Conservation (phyloP, 2,888 invertebrate genomes). For the Leptopilina syphax region DNA sequence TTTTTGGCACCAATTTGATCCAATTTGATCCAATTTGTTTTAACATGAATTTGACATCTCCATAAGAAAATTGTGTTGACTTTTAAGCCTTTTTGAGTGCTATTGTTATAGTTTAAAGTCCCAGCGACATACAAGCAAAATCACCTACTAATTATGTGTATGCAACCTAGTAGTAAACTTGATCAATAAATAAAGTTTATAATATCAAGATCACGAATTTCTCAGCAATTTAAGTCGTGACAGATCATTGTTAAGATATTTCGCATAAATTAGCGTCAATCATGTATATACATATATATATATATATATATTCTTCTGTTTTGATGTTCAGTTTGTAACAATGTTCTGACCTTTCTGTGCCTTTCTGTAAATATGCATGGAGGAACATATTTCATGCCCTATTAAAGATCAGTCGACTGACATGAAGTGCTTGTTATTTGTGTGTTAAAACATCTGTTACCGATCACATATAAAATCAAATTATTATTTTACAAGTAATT, state of each 20-base stretch:
- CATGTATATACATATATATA: constrained; percentile 14
- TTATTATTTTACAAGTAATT: not conserved
- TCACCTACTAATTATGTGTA: not conserved
- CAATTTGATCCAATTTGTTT: too few relatives aligned
- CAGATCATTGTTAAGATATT: constrained; percentile 36
- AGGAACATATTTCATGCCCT: constrained; percentile 33
- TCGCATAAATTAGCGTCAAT: constrained; percentile 30
- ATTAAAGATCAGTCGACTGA: constrained; percentile 8
- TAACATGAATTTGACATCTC: too few relatives aligned
- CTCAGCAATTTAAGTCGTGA: constrained; percentile 32
- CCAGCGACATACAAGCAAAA: not conserved
- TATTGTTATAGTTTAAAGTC: not conserved
- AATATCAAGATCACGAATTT: constrained; percentile 32
- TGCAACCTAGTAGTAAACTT: not conserved
- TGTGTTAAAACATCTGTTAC: constrained; percentile 24
- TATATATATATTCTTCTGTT: not conserved
- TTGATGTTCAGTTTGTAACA: constrained; percentile 28
- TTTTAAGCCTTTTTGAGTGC: too few relatives aligned
- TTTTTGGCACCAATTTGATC: too few relatives aligned
- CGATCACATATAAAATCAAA: not conserved
- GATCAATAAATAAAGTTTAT: constrained; percentile 19
- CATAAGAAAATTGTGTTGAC: too few relatives aligned
- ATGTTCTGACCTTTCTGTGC: constrained; percentile 34
- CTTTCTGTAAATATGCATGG: constrained; percentile 34
- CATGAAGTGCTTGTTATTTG: constrained; percentile 6